Conservation (phyloP, 64 coral and sea anemone species). For the Montipora foliosa region DNA sequence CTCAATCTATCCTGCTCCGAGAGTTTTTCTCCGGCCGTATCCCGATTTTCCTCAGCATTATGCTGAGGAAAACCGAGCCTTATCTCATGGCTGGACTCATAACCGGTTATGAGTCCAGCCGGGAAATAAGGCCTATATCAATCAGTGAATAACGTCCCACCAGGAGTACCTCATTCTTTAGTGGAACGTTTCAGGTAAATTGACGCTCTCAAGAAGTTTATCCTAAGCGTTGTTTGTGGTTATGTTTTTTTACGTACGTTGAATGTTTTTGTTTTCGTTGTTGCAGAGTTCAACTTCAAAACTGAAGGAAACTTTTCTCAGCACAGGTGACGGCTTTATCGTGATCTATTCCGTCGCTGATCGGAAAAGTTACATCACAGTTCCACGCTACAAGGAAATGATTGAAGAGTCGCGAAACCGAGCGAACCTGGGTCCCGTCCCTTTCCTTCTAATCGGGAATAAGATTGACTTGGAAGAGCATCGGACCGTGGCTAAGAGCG, state of each 20-base stretch:
- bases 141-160: too few relatives aligned
- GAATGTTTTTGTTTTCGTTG: neutral
- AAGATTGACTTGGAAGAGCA: conserved; percentile 77
- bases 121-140: too few relatives aligned
- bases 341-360: conserved; percentile 79
- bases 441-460: conserved; percentile 71
- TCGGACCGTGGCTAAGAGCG: conserved; percentile 61
- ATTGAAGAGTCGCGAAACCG: conserved; percentile 62
- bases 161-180: too few relatives aligned
- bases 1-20: too few relatives aligned
- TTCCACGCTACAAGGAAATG: conserved; percentile 67
- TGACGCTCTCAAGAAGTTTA: neutral
- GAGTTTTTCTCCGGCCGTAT: too few relatives aligned
- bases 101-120: too few relatives aligned
- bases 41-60: too few relatives aligned
- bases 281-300: conserved; percentile 53
- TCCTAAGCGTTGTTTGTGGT: neutral
- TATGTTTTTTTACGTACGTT: neutral
- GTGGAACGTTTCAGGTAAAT: too few relatives aligned
- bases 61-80: too few relatives aligned
- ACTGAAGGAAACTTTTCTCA: conserved; percentile 66
- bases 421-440: conserved; percentile 2
- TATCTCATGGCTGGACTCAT: too few relatives aligned
- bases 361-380: conserved; percentile 66
- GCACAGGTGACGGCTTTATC: conserved; percentile 69